Base-by-base conservation (phyloP, 2,797 vertebrate species). In the Spondyliosoma cantharus region DNA sequence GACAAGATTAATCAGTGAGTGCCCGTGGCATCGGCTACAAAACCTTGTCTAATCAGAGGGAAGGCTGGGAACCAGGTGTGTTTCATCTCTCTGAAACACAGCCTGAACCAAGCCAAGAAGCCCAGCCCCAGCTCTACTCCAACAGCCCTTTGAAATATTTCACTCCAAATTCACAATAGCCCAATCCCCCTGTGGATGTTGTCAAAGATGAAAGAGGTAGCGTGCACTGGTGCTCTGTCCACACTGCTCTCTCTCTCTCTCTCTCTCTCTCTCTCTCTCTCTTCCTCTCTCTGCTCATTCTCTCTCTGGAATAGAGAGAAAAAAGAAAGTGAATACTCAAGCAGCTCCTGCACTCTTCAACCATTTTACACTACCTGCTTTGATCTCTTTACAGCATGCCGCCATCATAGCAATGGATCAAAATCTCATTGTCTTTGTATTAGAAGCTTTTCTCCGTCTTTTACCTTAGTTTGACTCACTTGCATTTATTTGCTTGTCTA, bases 171-270 rank as follows among this genome's bases (percentile, higher is more conserved):
- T 92, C 92, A 93, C 92, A 95, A 94, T 94, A 91, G 92, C 87
- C 88, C 88, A 83, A 92, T 92, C 89, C 90, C 93, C 94, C 88
- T 53, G 83, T 92, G 93, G 91, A 94, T 93, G 92, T 94, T 92
- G 93, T 93, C 90, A 90, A 89, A 93, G 94, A 95, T 95, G 93
- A 95, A 95, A 95, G 93, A 84, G 91, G 87, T 64, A 82, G 89
- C 60, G 69, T 77, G 89, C 92, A 86, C 86, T 88, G 89, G 87
- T 89, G 90, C 91, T 91, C 91, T 89, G 92, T 91, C 92, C 89
- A 59, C 89, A 86, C 74, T 63, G 83, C 92, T 88, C 90, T 75
- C 85, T 89, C 72, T 83, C 92, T 89, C 90, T 74, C 83, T 87
- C 93, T 87, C 88, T 75, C 82, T 86, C 89, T 86, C 90, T 88